Evolutionary conservation across 2,888 invertebrate species (phyloP).

Genomic region (Balanococcus diminutus): DNA sequence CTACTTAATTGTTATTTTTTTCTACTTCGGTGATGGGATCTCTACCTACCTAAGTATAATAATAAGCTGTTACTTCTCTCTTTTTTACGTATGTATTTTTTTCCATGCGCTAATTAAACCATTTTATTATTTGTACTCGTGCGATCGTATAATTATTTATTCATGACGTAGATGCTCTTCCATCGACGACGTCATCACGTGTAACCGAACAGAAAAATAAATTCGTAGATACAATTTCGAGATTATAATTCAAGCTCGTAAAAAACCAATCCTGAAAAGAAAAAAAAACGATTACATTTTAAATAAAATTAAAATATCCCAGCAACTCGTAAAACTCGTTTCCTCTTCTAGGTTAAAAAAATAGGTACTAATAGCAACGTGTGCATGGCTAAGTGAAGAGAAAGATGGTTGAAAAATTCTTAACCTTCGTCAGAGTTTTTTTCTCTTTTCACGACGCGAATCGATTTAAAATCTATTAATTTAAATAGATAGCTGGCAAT

Average conservation of each 20-base stretch:
- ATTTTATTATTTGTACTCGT: background rate
- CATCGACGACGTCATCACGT: background rate
- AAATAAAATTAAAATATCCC: conserved; percentile 1
- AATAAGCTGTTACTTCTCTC: background rate
- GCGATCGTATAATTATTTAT: background rate
- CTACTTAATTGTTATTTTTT: conserved; percentile 14
- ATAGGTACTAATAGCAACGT: too few species aligned
- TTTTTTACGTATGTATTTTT: background rate
- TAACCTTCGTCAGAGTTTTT: background rate
- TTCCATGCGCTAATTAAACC: background rate
- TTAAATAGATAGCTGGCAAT: background rate
- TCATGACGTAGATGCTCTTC: background rate
- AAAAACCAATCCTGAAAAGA: background rate
- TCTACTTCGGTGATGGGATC: background rate
- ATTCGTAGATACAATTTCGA: background rate
- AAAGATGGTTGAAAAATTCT: background rate
- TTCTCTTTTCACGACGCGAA: background rate
- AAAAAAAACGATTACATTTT: background rate
- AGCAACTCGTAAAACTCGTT: conserved; percentile 12
- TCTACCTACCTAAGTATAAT: background rate
- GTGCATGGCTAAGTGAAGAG: background rate
- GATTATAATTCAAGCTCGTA: conserved; percentile 13
- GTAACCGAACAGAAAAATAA: background rate
- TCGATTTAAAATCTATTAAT: conserved; percentile 12
- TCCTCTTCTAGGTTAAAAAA: conserved; percentile 14